A percentile compares a stretch with the other conserved stretches of the same genome.
phyloP scores from a whole-genome alignment of 2,888 invertebrate genomes.

The Hanleya hanleyi region DNA sequence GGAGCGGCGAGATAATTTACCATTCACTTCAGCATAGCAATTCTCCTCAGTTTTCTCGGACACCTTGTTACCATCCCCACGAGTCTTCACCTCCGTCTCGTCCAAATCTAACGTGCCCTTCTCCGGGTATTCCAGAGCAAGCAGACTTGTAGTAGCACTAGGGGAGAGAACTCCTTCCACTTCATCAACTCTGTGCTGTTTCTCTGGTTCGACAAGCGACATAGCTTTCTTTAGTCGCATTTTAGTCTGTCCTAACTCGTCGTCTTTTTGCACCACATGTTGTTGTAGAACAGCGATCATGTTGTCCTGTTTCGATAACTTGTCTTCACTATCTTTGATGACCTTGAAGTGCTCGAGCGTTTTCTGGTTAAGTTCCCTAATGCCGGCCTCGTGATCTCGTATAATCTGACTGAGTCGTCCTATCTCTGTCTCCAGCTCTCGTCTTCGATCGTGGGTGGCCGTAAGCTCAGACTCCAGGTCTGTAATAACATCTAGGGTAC shows the following conservation, averaged over 20 bases:
- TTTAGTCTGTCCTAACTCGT: conserved; percentile 38
- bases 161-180: conserved; percentile 4
- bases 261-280: conserved; percentile 43
- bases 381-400: conserved; percentile 39
- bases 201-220: conserved; percentile 40
- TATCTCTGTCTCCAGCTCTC: conserved; percentile 39
- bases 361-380: conserved; percentile 46
- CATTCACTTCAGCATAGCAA: not conserved
- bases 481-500: conserved; percentile 34
- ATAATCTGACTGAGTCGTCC: conserved; percentile 29
- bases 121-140: conserved; percentile 47
- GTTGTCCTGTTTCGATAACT: conserved; percentile 35
- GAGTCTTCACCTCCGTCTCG: not conserved
- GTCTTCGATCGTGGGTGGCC: conserved; percentile 28
- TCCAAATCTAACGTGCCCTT: conserved; percentile 18
- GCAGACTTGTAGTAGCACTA: conserved; percentile 15
- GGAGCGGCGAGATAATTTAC: not conserved
- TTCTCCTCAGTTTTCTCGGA: not conserved
- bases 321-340: conserved; percentile 33
- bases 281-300: conserved; percentile 43
- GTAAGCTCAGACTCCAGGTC: conserved; percentile 37
- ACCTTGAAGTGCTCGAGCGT: conserved; percentile 30
- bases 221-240: conserved; percentile 41
- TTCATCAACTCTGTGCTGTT: conserved; percentile 29
- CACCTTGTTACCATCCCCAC: not conserved